Evolutionary conservation across 2,888 invertebrate genomes (phyloP).

Genomic region (Meta bourneti): DNA sequence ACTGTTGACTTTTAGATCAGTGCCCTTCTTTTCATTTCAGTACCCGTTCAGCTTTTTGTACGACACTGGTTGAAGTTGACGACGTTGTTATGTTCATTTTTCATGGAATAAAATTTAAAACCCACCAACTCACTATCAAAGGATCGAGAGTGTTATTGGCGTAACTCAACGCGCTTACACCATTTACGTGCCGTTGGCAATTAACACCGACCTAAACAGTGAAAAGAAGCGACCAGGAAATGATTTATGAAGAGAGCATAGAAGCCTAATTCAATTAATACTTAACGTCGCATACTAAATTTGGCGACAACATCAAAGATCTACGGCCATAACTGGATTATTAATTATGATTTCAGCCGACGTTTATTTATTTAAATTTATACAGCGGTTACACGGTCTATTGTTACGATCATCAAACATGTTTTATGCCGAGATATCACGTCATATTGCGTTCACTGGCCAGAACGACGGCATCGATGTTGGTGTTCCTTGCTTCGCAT

Average conservation of each 20-base stretch:
- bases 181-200: constrained; percentile 59
- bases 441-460: constrained; percentile 62
- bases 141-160: background rate
- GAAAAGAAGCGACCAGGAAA: constrained; percentile 64
- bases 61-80: too few species aligned
- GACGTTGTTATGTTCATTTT: too few species aligned
- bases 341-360: constrained; percentile 65
- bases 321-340: constrained; percentile 59
- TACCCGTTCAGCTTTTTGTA: too few species aligned
- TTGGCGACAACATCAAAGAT: constrained; percentile 71
- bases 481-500: constrained; percentile 12
- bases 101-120: too few species aligned
- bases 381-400: constrained; percentile 71
- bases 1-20: too few species aligned
- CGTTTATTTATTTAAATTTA: constrained; percentile 74
- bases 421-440: constrained; percentile 67
- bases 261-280: constrained; percentile 73
- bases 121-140: too few species aligned
- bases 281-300: constrained; percentile 69
- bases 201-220: constrained; percentile 48
- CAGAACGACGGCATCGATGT: constrained; percentile 20
- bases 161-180: constrained; percentile 21
- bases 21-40: too few species aligned
- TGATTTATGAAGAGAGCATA: constrained; percentile 60
- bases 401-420: constrained; percentile 72